Base-by-base conservation (phyloP, 2,797 vertebrate species). In the Coregonus sp. region DNA sequence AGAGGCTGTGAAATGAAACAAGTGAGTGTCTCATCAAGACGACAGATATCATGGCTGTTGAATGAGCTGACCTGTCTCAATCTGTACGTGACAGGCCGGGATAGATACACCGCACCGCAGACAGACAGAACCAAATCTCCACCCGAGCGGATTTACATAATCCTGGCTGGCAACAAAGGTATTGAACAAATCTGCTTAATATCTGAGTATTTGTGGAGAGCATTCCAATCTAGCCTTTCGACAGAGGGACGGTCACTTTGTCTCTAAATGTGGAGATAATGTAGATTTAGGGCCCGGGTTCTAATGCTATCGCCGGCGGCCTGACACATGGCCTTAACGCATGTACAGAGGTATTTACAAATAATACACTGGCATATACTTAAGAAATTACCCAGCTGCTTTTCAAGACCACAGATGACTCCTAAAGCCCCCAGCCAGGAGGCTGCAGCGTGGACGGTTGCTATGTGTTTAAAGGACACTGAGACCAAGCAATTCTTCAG, bases 171-270 rank as follows among this genome's bases (percentile, higher is more conserved):
- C 18, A 80, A 78, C 56, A 79, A 52, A 81, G 67, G 52, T 72
- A 63, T 74, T 78, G 59, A 66, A 75, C 35, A 82, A 82, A 83
- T 80, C 80, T 12, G 40, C 71, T 81, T 81, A 80, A 76, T 74
- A 74, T 70, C 20, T 72, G 65, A 33, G n/a, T 33, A 14, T 73
- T 29, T 69, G 20, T 40, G 75, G 33, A 73, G 40, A 70, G 50
- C 33, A 4, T 59, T 40, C 37, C 69, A 68, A 68, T 75, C 66
- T 80, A 16, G 56, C 56, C 18, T 35, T 2, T 11, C 40, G 70
- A 72, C 14, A 59, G 7, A 31, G 74, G 40, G 59, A 20, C 52
- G 11, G 9, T 20, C 16, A 2, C 66, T 68, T 11, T 35, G 29
- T 68, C 67, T 68, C 6, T 59, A 75, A 76, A 78, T 74, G 66